phyloP scores from a whole-genome alignment of 2,113 vertebrate genomes.

The Istiophorus platypterus region DNA sequence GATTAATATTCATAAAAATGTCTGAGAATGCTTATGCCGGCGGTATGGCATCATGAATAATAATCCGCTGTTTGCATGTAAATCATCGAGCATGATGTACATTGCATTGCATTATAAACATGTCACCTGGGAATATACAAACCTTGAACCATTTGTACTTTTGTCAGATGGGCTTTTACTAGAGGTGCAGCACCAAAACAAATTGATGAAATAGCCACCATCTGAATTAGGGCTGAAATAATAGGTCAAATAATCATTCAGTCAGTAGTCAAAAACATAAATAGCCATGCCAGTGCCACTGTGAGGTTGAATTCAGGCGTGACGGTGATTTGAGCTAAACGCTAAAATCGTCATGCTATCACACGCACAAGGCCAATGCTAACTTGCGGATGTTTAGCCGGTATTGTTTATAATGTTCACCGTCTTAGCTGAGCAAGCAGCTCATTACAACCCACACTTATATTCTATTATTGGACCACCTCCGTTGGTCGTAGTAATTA shows the following conservation, averaged over 20 bases:
- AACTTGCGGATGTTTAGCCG: neutral
- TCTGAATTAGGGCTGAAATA: neutral
- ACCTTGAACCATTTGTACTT: slow-evolving; percentile 34
- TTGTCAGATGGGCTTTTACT: slow-evolving; percentile 29
- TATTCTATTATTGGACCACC: neutral
- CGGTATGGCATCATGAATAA: slow-evolving; percentile 62
- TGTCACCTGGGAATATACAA: slow-evolving; percentile 42
- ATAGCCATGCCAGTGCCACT: neutral
- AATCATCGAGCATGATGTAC: slow-evolving; percentile 46
- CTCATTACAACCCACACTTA: neutral
- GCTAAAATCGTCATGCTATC: neutral
- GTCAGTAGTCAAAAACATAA: neutral
- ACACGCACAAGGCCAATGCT: neutral
- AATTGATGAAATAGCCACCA: neutral
- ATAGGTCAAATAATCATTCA: neutral
- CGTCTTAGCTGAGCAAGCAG: neutral
- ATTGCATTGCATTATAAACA: slow-evolving; percentile 35
- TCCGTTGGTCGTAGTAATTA: neutral
- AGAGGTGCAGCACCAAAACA: slow-evolving; percentile 17
- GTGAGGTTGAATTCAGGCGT: neutral
- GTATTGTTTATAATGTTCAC: neutral
- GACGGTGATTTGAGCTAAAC: neutral
- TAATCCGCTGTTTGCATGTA: slow-evolving; percentile 46
- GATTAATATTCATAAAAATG: slow-evolving; percentile 66
- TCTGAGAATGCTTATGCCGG: slow-evolving; percentile 48